A percentile compares a stretch with the other conserved stretches of the same genome.
phyloP scores from a whole-genome alignment of 2,113 vertebrate genomes.

The Tragelaphus imberbis region DNA sequence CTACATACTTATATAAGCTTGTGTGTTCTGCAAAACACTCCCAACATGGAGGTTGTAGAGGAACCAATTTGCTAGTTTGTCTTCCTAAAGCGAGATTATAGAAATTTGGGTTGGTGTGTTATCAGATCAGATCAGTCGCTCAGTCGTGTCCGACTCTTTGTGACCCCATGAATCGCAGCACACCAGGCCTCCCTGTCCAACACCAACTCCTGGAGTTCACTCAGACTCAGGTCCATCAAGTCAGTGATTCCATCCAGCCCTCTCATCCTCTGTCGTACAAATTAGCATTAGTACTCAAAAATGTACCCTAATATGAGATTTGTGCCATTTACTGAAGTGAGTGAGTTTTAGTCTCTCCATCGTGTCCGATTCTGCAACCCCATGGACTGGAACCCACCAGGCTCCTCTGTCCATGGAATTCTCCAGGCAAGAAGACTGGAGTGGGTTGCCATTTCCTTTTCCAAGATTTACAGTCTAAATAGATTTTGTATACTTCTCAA shows the following conservation, averaged over 20 bases:
- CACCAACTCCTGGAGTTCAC: too few species aligned
- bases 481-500: neutral
- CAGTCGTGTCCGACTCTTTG: too few species aligned
- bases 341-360: neutral
- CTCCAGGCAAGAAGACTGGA: neutral
- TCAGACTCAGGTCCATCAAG: too few species aligned
- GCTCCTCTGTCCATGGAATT: neutral
- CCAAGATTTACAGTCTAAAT: neutral
- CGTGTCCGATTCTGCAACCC: neutral
- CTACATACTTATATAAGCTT: neutral
- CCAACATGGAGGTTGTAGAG: neutral
- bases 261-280: neutral
- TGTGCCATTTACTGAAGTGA: neutral
- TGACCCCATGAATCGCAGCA: too few species aligned
- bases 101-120: neutral
- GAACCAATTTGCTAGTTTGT: neutral
- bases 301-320: neutral
- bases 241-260: too few species aligned
- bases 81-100: neutral
- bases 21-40: neutral
- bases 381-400: neutral
- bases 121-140: too few species aligned
- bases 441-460: neutral
- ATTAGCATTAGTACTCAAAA: neutral
- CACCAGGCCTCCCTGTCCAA: too few species aligned